Conservation (phyloP, 2,888 invertebrate species). For the Caenorhabditis japonica region DNA sequence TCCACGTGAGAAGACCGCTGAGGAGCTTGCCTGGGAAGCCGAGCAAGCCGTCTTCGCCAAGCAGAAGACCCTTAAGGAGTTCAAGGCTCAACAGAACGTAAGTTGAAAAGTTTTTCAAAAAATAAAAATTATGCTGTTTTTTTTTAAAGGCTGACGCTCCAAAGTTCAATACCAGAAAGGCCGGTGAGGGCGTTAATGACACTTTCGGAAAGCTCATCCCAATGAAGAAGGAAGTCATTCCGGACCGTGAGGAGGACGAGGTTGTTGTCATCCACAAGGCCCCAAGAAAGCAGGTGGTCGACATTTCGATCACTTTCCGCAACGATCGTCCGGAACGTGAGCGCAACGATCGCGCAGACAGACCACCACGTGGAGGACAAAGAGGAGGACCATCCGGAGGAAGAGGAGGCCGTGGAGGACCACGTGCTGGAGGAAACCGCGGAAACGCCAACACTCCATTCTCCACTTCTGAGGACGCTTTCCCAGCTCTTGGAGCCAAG, state of each 20-base stretch:
- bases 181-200: constrained; percentile 66
- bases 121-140: not conserved
- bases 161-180: constrained; percentile 73
- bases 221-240: constrained; percentile 65
- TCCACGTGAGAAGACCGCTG: constrained; percentile 70
- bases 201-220: constrained; percentile 66
- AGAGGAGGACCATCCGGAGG: constrained; percentile 56
- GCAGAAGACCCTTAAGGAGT: constrained; percentile 76
- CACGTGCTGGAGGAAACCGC: constrained; percentile 48
- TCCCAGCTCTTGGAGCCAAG: constrained; percentile 72
- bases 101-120: not conserved
- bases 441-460: constrained; percentile 52
- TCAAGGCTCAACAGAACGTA: constrained; percentile 63
- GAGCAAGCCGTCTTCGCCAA: constrained; percentile 59
- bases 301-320: constrained; percentile 68
- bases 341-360: constrained; percentile 50
- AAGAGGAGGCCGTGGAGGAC: constrained; percentile 54
- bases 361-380: constrained; percentile 44
- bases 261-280: constrained; percentile 56
- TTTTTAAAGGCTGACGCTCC: constrained; percentile 47
- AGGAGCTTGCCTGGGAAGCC: constrained; percentile 66
- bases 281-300: constrained; percentile 61
- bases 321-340: constrained; percentile 53
- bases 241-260: constrained; percentile 62
- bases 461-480: constrained; percentile 66